Percentiles rank a stretch among this genome's conserved stretches.
These are phyloP conservation scores for Malurus alboscapulatus DNA, from an alignment of 2,113 vertebrate genomes.

Conservation along the genomic window DNA sequence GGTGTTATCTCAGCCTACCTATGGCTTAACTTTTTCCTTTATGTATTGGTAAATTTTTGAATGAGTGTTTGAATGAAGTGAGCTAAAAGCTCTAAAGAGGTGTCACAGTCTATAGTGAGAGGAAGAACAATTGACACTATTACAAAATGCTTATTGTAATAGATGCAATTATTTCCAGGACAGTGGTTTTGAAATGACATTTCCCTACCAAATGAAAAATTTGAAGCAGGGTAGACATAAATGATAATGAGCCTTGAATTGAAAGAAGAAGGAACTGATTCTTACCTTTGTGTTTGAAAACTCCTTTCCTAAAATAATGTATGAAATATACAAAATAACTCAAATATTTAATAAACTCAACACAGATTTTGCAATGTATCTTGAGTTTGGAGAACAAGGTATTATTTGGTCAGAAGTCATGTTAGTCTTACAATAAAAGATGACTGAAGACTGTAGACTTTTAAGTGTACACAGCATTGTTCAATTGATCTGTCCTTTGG, in stretches of 20 bases:
- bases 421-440: neutral
- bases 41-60: neutral
- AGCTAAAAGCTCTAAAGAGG: neutral
- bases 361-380: neutral
- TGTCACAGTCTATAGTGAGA: neutral
- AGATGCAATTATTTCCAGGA: neutral
- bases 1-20: neutral
- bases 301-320: neutral
- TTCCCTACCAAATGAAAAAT: neutral
- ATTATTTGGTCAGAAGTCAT: neutral
- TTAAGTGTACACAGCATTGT: neutral
- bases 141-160: neutral
- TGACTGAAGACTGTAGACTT: neutral
- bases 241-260: neutral
- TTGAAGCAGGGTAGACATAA: neutral
- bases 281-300: neutral
- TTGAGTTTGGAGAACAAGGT: neutral
- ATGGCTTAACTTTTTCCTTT: neutral
- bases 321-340: neutral
- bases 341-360: neutral
- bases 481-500: conserved; percentile 15
- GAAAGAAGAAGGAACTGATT: neutral
- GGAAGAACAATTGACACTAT: neutral
- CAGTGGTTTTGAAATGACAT: neutral
- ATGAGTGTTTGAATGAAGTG: neutral